Conservation (phyloP, 1,140 invertebrate genomes). For the Oedothorax gibbosus region DNA sequence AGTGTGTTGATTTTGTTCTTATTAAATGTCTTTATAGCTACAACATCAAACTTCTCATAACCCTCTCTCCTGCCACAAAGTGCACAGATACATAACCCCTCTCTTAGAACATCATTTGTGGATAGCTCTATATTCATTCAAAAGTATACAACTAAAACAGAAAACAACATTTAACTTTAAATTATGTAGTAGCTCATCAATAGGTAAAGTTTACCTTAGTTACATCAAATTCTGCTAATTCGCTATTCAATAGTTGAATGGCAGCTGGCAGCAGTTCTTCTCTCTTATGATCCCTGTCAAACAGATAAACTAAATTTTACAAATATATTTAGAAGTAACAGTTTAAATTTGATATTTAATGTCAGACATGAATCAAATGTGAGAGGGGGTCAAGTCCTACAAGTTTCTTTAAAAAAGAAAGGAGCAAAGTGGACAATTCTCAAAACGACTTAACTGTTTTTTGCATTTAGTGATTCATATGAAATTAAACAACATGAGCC, state of each 20-base stretch:
- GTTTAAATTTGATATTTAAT: neutral
- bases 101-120: neutral
- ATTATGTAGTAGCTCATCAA: neutral
- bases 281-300: constrained; percentile 58
- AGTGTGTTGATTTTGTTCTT: too few relatives aligned
- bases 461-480: too few relatives aligned
- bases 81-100: too few relatives aligned
- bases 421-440: too few relatives aligned
- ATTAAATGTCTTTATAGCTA: too few relatives aligned
- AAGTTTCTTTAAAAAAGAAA: too few relatives aligned
- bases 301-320: neutral
- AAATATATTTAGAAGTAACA: neutral
- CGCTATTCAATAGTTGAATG: constrained; percentile 70
- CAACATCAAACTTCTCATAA: too few relatives aligned
- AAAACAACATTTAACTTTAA: neutral
- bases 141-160: too few relatives aligned
- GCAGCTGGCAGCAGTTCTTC: constrained; percentile 68
- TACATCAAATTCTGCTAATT: constrained; percentile 70
- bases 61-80: too few relatives aligned
- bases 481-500: too few relatives aligned
- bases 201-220: constrained; percentile 66
- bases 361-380: neutral
- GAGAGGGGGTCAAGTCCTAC: too few relatives aligned
- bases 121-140: neutral
- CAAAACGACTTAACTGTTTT: too few relatives aligned